A percentile compares a stretch with the other conserved stretches of the same genome.
phyloP scores from a whole-genome alignment of 1,140 invertebrate genomes.

The Bacillus rossius region DNA sequence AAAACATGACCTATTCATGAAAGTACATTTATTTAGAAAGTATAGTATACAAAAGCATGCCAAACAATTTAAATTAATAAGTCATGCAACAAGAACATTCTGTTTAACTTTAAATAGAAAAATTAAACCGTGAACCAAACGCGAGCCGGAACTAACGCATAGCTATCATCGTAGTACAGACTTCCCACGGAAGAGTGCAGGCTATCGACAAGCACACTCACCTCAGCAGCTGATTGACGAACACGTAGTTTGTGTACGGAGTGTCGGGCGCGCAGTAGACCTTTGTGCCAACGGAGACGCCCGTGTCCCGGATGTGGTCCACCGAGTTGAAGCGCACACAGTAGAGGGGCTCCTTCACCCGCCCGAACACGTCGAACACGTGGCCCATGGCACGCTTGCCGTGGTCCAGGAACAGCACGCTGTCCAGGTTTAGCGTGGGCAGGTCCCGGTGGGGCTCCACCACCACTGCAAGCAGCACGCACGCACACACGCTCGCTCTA shows the following conservation, averaged over 20 bases:
- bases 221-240: constrained; percentile 63
- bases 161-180: too few species aligned
- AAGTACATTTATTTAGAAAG: too few species aligned
- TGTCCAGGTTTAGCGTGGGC: constrained; percentile 76
- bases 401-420: constrained; percentile 71
- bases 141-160: too few species aligned
- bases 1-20: too few species aligned
- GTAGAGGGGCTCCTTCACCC: constrained; percentile 71
- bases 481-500: too few species aligned
- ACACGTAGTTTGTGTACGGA: constrained; percentile 67
- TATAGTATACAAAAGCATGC: too few species aligned
- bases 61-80: too few species aligned
- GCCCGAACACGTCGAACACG: constrained; percentile 88
- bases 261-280: constrained; percentile 76
- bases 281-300: constrained; percentile 55
- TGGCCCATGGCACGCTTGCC: constrained; percentile 65
- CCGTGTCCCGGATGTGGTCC: constrained; percentile 60
- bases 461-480: constrained; percentile 52
- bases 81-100: too few species aligned
- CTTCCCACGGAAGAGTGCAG: too few species aligned
- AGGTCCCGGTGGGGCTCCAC: constrained; percentile 59
- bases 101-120: too few species aligned
- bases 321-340: constrained; percentile 75
- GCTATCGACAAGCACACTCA: constrained; percentile 35
- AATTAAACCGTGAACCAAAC: too few species aligned